A percentile compares a stretch with the other conserved stretches of the same genome.
These are phyloP conservation scores for Nematostella vectensis DNA, from an alignment of 92 coral and sea anemone genomes.

Conservation along the genomic window DNA sequence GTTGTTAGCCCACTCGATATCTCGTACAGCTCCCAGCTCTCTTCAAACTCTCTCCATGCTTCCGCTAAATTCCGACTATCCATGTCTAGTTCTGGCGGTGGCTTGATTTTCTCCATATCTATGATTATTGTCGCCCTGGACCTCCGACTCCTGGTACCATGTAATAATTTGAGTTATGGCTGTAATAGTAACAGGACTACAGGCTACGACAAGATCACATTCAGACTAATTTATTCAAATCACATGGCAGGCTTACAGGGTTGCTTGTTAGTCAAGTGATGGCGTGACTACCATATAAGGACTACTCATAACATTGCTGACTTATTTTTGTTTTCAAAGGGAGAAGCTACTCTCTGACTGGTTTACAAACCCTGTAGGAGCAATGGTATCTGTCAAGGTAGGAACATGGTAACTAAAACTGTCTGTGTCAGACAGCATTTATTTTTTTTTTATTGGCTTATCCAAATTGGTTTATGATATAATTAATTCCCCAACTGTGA, in stretches of 20 bases:
- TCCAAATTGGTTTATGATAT: too few species aligned
- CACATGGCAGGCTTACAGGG: neutral
- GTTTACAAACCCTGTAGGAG: constrained; percentile 69
- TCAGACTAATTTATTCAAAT: neutral
- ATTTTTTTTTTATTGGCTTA: too few species aligned
- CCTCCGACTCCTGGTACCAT: constrained; percentile 4
- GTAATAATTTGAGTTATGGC: neutral
- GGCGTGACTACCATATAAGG: constrained; percentile 1
- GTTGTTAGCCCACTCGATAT: constrained; percentile 1
- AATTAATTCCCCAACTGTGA: too few species aligned
- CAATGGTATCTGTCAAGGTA: constrained; percentile 93
- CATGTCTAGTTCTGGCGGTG: constrained; percentile 22
- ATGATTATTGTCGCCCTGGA: constrained; percentile 3
- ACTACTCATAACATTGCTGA: neutral
- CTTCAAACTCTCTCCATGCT: constrained; percentile 16
- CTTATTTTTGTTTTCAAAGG: constrained; percentile 20
- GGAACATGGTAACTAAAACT: neutral
- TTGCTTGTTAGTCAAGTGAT: neutral
- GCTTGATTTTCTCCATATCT: constrained; percentile 15
- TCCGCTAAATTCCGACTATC: constrained; percentile 8
- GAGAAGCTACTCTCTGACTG: constrained; percentile 74
- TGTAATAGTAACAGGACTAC: neutral
- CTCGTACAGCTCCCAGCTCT: constrained; percentile 3
- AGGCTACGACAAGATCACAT: constrained; percentile 1
- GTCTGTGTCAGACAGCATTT: too few species aligned